Base-by-base conservation (phyloP, 2,113 vertebrate species). In the Myotis brandtii region DNA sequence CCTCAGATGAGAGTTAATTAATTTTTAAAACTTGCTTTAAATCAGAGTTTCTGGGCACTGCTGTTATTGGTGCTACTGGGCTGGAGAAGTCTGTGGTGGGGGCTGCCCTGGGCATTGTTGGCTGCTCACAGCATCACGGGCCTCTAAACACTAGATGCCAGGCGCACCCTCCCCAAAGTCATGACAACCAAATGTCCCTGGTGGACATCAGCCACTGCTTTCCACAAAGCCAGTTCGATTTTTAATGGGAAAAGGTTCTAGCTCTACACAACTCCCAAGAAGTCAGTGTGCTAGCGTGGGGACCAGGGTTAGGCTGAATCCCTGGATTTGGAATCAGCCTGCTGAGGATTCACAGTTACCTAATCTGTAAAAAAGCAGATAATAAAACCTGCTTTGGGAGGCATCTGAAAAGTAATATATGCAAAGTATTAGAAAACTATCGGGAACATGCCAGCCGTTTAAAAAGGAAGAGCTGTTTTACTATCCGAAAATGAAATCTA, bases 251-350 rank as follows among this genome's bases (percentile, higher is more conserved):
- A 17, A 67, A 20, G 9, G 1, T 11, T 56, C 25, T 0, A 18
- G 2, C 5, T 37, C 8, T 34, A 6, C 0, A 54, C 40, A 64
- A n/a, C 8, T 67, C 70, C 48, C 25, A 48, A 21, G 46, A 84
- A 77, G 11, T 48, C 54, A 79, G 20, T 16, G 16, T 40, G 50
- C 23, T 17, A 18, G 5, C 11, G 0, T 30, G 6, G 7, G 25
- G 13, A 1, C 7, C 6, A 14, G 11, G 12, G 37, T 3, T 12
- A 40, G 5, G 27, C 11, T 21, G 13, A 34, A 43, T 0, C 2
- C 21, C 37, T n/a, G 18, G 2, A 1, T 54, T 93, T 70, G 6
- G 17, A 82, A 62, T 84, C 30, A 27, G n/a, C 34, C 56, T 32
- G 21, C 27, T 27, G 6, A 73, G 43, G 7, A 8, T 82, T 76